These are phyloP conservation scores for Prochilodus magdalenae DNA, from an alignment of 2,113 vertebrate species.

Conservation along the genomic window DNA sequence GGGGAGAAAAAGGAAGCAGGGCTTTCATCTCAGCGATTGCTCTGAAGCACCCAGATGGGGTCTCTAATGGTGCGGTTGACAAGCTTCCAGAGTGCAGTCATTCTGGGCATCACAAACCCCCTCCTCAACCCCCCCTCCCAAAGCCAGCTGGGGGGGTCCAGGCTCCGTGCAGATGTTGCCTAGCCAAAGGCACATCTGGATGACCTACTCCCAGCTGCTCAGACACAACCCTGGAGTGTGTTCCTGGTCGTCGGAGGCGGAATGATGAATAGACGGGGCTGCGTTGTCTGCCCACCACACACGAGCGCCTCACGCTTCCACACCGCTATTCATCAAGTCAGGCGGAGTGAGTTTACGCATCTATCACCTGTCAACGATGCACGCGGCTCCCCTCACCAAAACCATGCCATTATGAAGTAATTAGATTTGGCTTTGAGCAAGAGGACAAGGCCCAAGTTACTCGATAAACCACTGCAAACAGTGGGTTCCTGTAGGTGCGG, in stretches of 20 bases:
- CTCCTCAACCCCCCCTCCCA: neutral
- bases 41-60: conserved; percentile 54
- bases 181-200: conserved; percentile 57
- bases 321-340: conserved; percentile 59
- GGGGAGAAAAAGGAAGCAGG: conserved; percentile 33
- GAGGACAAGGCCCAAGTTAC: conserved; percentile 42
- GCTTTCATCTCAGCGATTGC: conserved; percentile 56
- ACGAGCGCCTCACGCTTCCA: conserved; percentile 30
- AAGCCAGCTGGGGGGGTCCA: conserved; percentile 20
- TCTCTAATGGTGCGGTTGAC: conserved; percentile 53
- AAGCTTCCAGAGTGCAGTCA: conserved; percentile 47
- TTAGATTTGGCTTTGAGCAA: conserved; percentile 53
- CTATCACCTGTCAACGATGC: conserved; percentile 59
- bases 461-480: conserved; percentile 10
- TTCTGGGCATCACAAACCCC: conserved; percentile 5
- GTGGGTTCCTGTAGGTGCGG: neutral
- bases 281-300: conserved; percentile 45
- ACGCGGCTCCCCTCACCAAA: conserved; percentile 26
- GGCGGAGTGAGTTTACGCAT: conserved; percentile 53
- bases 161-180: conserved; percentile 53
- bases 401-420: conserved; percentile 56
- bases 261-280: conserved; percentile 56
- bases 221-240: conserved; percentile 54
- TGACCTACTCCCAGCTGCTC: conserved; percentile 57
- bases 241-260: conserved; percentile 9